Percentiles rank a stretch among this genome's conserved stretches.
Evolutionary conservation across 2,113 vertebrate species (phyloP).

Genomic region (Athene cunicularia): DNA sequence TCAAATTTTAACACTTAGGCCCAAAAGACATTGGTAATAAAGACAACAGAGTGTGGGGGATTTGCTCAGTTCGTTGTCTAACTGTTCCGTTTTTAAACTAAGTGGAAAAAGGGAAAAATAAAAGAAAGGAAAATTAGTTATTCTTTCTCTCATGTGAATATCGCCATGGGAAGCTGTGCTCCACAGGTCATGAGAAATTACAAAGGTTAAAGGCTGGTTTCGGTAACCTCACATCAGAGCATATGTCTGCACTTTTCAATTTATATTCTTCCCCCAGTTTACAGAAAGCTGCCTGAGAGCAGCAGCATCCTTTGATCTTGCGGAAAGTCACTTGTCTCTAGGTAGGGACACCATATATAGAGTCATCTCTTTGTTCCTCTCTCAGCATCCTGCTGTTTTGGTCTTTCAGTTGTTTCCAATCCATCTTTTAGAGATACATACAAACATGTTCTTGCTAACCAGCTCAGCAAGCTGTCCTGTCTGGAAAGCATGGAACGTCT

Average conservation of each 20-base stretch:
- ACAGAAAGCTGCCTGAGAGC: not conserved
- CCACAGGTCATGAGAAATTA: not conserved
- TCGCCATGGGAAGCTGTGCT: not conserved
- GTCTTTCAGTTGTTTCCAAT: not conserved
- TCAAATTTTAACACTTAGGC: not conserved
- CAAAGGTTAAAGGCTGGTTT: slow-evolving; percentile 5
- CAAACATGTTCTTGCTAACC: not conserved
- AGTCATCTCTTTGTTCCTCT: not conserved
- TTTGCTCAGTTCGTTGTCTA: not conserved
- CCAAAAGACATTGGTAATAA: not conserved
- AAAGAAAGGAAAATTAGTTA: not conserved
- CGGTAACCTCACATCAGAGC: slow-evolving; percentile 4
- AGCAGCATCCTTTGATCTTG: not conserved
- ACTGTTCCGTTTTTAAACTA: not conserved
- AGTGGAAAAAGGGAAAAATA: not conserved
- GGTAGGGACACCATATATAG: not conserved
- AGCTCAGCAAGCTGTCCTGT: not conserved
- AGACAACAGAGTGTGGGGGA: not conserved
- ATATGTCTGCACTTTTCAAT: not conserved
- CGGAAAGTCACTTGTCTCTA: not conserved
- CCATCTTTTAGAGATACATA: not conserved
- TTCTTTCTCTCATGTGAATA: not conserved
- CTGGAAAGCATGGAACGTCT: not conserved
- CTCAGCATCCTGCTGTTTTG: not conserved
- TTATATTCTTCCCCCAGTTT: slow-evolving; percentile 5